Percentiles rank a stretch among this genome's conserved stretches.
Conservation (phyloP, 92 coral and sea anemone species). For the Epizoanthus scotinus region DNA sequence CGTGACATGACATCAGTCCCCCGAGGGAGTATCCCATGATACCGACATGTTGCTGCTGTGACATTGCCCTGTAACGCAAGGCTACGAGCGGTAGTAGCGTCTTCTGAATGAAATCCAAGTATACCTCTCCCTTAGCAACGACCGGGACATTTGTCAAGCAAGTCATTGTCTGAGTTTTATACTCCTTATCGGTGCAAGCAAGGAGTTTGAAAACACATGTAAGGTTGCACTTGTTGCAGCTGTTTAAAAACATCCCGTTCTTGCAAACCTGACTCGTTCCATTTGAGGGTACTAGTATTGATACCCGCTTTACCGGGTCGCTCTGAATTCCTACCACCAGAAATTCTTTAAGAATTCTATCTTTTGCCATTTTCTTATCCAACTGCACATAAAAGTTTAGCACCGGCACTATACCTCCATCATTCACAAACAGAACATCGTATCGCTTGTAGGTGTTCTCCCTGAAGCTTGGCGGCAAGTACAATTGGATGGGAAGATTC, state of each 20-base stretch:
- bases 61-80: constrained; percentile 18
- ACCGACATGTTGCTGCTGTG: constrained; percentile 24
- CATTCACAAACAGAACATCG: constrained; percentile 47
- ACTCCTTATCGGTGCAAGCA: constrained; percentile 14
- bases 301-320: constrained; percentile 12
- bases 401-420: constrained; percentile 23
- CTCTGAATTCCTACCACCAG: constrained; percentile 40
- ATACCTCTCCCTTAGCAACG: constrained; percentile 27
- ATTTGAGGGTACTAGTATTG: constrained; percentile 27
- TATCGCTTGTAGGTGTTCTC: constrained; percentile 50
- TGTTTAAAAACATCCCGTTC: constrained; percentile 12
- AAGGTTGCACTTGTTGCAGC: constrained; percentile 13
- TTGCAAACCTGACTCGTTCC: constrained; percentile 41
- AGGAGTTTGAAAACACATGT: not conserved
- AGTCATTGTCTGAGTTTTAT: not conserved
- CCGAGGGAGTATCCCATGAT: constrained; percentile 49
- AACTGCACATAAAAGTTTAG: constrained; percentile 9
- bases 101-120: constrained; percentile 50
- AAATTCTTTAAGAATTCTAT: constrained; percentile 39
- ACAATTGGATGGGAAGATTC: not conserved
- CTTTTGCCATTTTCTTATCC: constrained; percentile 17
- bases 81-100: constrained; percentile 7
- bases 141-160: constrained; percentile 45
- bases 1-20: constrained; percentile 44
- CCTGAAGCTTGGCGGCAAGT: constrained; percentile 48